Base-by-base conservation (phyloP, 1,140 invertebrate genomes). In the Pristionchus pacificus region DNA sequence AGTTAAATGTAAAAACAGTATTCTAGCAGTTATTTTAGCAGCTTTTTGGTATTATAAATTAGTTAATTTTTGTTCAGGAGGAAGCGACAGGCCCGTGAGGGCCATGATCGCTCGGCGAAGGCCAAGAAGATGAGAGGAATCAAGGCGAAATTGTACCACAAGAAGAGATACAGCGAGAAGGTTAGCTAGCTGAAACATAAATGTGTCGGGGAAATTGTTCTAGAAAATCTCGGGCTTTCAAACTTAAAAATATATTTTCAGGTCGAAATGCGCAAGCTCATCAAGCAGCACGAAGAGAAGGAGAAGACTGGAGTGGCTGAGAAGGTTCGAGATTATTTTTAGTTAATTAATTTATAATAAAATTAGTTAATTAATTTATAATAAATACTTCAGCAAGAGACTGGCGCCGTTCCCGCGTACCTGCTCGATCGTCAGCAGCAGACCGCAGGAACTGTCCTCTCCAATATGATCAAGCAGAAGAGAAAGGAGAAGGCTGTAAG, bases 391-490 rank as follows among this genome's bases (percentile, higher is more conserved):
- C 6, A 90, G 69, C 88, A 91, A 0, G 88, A 91, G 1, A 91
- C 95, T 82, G 95, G 93, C 71, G 95, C 95, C 0, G 84, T 98
- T 14, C 96, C 97, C 0, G 92, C 93, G 0, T 99, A 98, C 85
- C 86, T 99, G 3, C 86, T 99, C 49, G 97, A 99, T 87, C 89
- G 97, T 86, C 92, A 98, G 86, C 81, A 79, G 71, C 92, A 97
- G 77, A 91, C 90, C 2, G 88, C 91, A 62, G 93, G 95, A 2
- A 98, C 98, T 87, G 91, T 98, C 25, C 86, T 99, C 0, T 97
- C 95, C 0, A 98, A 98, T 84, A 97, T 97, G 91, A 96, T 99
- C 70, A 99, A 99, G 87, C 95, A 99, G 85, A 99, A 99, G 85
- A 88, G 97, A 1, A 98, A 98, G 86, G 96, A 99, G 85, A 99